Evolutionary conservation across 2,888 invertebrate genomes (phyloP).

Genomic region (Ochropleura leucogaster): DNA sequence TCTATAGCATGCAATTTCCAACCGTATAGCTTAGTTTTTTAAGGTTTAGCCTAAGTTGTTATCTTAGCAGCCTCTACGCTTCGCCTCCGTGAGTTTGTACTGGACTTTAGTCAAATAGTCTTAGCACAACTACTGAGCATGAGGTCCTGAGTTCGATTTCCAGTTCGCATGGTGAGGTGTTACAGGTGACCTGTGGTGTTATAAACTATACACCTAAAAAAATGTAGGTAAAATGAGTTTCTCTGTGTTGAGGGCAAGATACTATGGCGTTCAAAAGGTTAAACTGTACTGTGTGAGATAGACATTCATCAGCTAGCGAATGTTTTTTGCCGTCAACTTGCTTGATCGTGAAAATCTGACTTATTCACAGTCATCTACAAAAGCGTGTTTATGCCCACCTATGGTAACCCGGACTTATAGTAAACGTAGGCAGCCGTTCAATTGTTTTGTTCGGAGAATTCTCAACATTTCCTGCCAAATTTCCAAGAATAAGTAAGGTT

Average conservation of each 20-base stretch:
- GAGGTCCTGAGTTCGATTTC: background rate
- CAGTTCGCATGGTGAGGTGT: background rate
- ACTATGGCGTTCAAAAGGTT: too few relatives aligned
- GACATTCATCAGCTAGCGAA: too few relatives aligned
- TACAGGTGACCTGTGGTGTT: background rate
- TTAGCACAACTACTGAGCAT: background rate
- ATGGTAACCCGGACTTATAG: background rate
- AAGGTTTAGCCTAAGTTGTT: background rate
- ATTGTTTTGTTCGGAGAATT: conserved; percentile 39
- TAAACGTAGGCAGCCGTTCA: background rate
- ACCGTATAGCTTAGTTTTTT: background rate
- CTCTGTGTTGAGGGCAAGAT: too few relatives aligned
- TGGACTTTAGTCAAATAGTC: background rate
- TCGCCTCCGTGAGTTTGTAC: background rate
- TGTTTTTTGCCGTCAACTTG: too few relatives aligned
- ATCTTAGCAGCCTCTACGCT: background rate
- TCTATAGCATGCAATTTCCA: background rate
- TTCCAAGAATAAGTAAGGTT: background rate
- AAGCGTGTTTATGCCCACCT: too few relatives aligned
- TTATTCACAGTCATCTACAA: too few relatives aligned
- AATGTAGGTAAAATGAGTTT: too few relatives aligned
- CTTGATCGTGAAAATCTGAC: too few relatives aligned
- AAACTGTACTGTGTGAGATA: too few relatives aligned
- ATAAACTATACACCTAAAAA: background rate
- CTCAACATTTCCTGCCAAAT: conserved; percentile 10